Percentiles rank a stretch among this genome's conserved stretches.
These are phyloP conservation scores for Bos indicus DNA, from an alignment of 2,113 vertebrate species.

Conservation along the genomic window DNA sequence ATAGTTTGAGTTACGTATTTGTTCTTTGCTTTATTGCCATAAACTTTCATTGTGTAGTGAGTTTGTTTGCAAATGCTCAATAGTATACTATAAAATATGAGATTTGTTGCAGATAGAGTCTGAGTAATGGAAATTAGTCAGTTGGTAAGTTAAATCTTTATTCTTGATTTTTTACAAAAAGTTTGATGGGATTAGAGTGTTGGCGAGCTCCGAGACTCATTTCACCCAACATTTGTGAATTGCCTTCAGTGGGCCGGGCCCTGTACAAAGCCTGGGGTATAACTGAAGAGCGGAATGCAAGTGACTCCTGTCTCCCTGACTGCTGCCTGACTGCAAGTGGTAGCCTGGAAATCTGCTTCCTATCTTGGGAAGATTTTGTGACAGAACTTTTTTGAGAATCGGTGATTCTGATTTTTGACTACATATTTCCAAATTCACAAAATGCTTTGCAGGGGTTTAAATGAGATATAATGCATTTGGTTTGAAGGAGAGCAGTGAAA, in stretches of 20 bases:
- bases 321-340: neutral
- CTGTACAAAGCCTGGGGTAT: neutral
- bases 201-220: neutral
- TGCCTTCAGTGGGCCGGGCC: neutral
- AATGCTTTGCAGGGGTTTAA: slow-evolving; percentile 50
- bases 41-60: neutral
- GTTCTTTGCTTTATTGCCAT: neutral
- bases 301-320: neutral
- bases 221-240: neutral
- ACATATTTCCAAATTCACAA: slow-evolving; percentile 15
- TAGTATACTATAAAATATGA: neutral
- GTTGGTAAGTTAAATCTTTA: slow-evolving; percentile 34
- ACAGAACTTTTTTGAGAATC: neutral
- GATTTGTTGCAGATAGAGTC: neutral
- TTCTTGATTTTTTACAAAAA: slow-evolving; percentile 30
- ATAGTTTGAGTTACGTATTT: neutral
- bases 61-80: neutral
- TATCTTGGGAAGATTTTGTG: too few species aligned
- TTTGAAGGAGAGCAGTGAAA: slow-evolving; percentile 45
- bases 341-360: neutral
- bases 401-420: slow-evolving; percentile 39
- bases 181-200: neutral
- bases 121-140: slow-evolving; percentile 55
- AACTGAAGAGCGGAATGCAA: neutral
- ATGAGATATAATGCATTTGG: slow-evolving; percentile 55